A percentile compares a stretch with the other conserved stretches of the same genome.
Conservation (phyloP, 2,797 vertebrate species). For the Falco biarmicus region DNA sequence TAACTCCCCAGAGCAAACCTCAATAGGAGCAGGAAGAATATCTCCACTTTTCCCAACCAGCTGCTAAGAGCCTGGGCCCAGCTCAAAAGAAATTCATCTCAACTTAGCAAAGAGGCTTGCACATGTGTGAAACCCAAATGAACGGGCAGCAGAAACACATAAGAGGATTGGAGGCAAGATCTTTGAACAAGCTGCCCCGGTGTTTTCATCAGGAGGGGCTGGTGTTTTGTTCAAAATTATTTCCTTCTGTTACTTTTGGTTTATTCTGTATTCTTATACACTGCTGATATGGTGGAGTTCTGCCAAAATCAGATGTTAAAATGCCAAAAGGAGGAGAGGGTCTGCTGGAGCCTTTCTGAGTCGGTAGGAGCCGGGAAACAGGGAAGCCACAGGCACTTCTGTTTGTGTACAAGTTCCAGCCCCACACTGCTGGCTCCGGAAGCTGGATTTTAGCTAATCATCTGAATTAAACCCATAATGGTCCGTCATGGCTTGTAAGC, state of each 20-base stretch:
- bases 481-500: background rate
- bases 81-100: background rate
- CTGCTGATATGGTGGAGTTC: background rate
- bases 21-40: background rate
- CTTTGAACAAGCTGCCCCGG: background rate
- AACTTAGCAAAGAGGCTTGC: background rate
- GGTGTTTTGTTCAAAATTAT: background rate
- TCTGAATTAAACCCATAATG: background rate
- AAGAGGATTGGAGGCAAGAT: background rate
- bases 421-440: background rate
- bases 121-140: background rate
- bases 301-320: background rate
- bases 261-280: background rate
- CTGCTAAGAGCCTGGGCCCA: background rate
- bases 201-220: background rate
- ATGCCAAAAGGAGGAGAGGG: background rate
- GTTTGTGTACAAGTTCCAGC: background rate
- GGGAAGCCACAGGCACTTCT: conserved; percentile 8
- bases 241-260: background rate
- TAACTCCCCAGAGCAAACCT: background rate
- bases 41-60: background rate
- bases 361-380: background rate
- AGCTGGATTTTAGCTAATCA: background rate
- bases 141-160: background rate
- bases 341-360: background rate